A percentile compares a stretch with the other conserved stretches of the same genome.
phyloP scores from a whole-genome alignment of 1,140 invertebrate species.

The Conus ventricosus region DNA sequence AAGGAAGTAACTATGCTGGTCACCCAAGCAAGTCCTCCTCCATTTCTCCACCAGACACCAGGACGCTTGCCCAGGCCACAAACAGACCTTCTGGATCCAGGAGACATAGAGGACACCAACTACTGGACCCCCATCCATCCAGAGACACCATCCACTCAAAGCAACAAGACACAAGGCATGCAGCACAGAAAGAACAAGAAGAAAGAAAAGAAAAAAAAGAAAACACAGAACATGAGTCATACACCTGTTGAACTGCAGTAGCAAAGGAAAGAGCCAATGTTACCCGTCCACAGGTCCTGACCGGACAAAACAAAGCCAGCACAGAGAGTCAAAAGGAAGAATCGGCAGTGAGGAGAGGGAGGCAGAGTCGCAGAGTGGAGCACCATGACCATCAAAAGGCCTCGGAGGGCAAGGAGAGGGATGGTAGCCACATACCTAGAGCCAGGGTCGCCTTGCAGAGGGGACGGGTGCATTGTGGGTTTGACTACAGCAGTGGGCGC shows the following conservation, averaged over 20 bases:
- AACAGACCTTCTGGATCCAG: no score
- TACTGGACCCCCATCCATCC: no score
- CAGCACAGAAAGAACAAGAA: background rate
- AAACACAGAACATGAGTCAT: background rate
- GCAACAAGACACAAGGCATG: no score
- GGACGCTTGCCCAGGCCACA: no score
- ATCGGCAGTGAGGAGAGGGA: background rate
- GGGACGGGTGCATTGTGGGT: conserved; percentile 37
- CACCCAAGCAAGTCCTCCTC: no score
- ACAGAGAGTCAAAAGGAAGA: background rate
- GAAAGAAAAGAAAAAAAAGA: background rate
- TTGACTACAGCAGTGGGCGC: conserved; percentile 5
- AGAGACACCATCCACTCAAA: background rate
- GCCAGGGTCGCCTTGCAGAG: conserved; percentile 35
- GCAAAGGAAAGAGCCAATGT: background rate
- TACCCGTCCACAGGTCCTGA: background rate
- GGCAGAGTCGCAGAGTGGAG: background rate
- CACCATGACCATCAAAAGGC: background rate
- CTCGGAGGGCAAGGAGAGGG: background rate
- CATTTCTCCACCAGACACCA: no score
- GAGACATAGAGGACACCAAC: background rate
- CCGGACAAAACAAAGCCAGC: background rate
- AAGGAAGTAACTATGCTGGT: no score
- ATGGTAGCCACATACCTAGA: conserved; percentile 23
- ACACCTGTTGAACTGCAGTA: background rate